Evolutionary conservation across 2,797 vertebrate genomes (phyloP).

Genomic region (Sebastes itinus): DNA sequence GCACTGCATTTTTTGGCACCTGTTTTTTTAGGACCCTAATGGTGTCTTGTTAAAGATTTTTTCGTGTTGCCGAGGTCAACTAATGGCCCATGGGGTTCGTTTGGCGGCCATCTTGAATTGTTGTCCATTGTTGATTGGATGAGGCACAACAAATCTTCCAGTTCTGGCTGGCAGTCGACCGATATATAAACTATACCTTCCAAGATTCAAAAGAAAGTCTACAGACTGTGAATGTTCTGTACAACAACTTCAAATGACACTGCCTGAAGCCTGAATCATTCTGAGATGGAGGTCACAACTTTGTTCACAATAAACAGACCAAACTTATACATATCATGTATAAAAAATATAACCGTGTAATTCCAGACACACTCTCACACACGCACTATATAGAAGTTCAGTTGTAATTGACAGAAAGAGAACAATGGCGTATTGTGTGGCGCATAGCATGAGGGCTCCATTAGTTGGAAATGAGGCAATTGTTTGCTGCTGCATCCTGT

Average conservation of each 20-base stretch:
- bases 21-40: no score
- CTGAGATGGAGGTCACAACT: background rate
- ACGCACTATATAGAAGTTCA: background rate
- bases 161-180: background rate
- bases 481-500: slow-evolving; percentile 16
- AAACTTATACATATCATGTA: background rate
- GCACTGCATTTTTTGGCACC: no score
- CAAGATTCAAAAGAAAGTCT: background rate
- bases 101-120: no score
- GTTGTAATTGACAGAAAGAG: background rate
- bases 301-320: background rate
- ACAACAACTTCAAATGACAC: background rate
- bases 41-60: no score
- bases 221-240: background rate
- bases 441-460: background rate
- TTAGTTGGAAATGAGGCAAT: slow-evolving; percentile 10
- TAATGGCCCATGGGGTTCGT: no score
- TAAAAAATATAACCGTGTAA: background rate
- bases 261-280: background rate
- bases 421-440: slow-evolving; percentile 9
- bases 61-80: no score
- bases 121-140: background rate
- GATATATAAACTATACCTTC: background rate
- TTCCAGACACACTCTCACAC: background rate
- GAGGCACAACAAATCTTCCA: background rate